A percentile compares a stretch with the other conserved stretches of the same genome.
Evolutionary conservation across 2,888 invertebrate genomes (phyloP).

Genomic region (Nysson spinosus): DNA sequence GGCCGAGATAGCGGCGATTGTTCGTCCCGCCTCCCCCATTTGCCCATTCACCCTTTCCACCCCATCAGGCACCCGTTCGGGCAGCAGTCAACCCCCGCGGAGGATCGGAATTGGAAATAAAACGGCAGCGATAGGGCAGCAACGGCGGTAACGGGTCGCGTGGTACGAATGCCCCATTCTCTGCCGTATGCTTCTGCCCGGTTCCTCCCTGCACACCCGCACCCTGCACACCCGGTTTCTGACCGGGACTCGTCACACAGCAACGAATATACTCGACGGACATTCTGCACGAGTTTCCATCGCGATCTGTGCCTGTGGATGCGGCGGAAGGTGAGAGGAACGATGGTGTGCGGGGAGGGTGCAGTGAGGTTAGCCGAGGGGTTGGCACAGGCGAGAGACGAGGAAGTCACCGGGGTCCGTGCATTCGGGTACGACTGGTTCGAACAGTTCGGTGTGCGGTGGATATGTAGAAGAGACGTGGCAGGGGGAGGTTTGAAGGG

Average conservation of each 20-base stretch:
- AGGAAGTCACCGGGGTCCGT: neutral
- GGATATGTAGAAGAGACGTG: neutral
- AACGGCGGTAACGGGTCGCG: constrained; percentile 17
- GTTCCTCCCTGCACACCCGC: constrained; percentile 6
- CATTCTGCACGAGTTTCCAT: constrained; percentile 48
- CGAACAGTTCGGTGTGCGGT: neutral
- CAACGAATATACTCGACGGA: constrained; percentile 44
- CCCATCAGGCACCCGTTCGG: constrained; percentile 28
- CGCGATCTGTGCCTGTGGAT: constrained; percentile 29
- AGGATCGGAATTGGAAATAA: constrained; percentile 66
- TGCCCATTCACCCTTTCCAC: constrained; percentile 10
- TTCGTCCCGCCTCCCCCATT: constrained; percentile 20
- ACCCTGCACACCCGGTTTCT: too few species aligned
- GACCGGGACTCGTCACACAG: constrained; percentile 35
- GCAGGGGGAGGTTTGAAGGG: neutral
- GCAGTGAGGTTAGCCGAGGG: neutral
- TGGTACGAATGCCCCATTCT: constrained; percentile 49
- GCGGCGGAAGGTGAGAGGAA: constrained; percentile 27
- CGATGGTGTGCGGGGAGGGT: neutral
- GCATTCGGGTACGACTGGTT: constrained; percentile 2
- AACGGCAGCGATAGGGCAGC: constrained; percentile 59
- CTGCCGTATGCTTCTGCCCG: constrained; percentile 5
- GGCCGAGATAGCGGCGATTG: constrained; percentile 40
- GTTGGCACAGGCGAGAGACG: neutral
- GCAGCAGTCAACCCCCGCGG: constrained; percentile 22